Evolutionary conservation across 2,113 vertebrate genomes (phyloP).

Genomic region (Isurus oxyrinchus): DNA sequence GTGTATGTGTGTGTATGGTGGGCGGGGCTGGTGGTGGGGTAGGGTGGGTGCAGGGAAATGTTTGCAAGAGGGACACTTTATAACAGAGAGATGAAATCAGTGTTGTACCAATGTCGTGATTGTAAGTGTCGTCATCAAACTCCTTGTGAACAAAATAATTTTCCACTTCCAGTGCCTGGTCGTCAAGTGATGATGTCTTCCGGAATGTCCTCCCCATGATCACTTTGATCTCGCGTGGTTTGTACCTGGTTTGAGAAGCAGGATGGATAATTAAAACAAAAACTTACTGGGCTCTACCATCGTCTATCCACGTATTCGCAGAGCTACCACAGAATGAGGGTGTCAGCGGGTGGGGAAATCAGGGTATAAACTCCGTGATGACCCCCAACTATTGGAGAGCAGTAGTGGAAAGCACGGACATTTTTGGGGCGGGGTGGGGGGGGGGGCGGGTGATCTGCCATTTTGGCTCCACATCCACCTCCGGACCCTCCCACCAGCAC

Average conservation of each 20-base stretch:
- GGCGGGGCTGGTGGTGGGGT: too few relatives aligned
- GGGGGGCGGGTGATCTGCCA: too few relatives aligned
- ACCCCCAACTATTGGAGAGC: background rate
- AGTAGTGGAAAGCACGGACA: background rate
- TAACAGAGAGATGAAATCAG: background rate
- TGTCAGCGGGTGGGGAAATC: background rate
- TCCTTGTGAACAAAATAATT: conserved; percentile 68
- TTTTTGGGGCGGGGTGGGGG: too few relatives aligned
- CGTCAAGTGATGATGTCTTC: conserved; percentile 59
- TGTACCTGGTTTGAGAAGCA: conserved; percentile 52
- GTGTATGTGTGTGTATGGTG: too few relatives aligned
- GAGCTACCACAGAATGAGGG: background rate
- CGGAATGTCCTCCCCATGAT: conserved; percentile 80
- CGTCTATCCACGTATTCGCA: background rate
- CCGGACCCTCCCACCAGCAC: too few relatives aligned
- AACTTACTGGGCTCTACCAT: background rate
- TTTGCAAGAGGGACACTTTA: background rate
- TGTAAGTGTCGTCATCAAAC: conserved; percentile 63
- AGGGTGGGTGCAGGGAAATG: too few relatives aligned
- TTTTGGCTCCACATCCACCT: too few relatives aligned
- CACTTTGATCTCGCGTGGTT: conserved; percentile 55
- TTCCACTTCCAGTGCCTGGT: conserved; percentile 78
- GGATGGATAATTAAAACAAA: background rate
- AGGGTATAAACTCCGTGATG: background rate
- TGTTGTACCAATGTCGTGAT: conserved; percentile 84